These are phyloP conservation scores for Leptinotarsa rubiginosa DNA, from an alignment of 2,888 invertebrate genomes.

Conservation along the genomic window DNA sequence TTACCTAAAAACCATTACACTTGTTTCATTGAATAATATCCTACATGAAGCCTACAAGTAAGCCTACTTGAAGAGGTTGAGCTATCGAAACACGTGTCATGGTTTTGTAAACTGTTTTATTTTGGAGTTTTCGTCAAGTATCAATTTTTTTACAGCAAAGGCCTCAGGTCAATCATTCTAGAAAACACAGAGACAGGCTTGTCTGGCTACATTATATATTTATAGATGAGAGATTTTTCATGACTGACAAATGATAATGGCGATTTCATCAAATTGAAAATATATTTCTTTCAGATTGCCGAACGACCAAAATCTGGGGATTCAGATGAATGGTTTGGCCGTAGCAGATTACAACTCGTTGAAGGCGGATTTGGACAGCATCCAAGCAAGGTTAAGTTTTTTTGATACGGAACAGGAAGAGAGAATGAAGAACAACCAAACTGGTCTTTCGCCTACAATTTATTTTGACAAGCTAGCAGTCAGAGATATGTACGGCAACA, in stretches of 20 bases:
- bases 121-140: too few species aligned
- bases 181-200: too few species aligned
- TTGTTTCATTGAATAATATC: too few species aligned
- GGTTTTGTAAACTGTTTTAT: too few species aligned
- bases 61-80: too few species aligned
- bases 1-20: too few species aligned
- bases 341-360: constrained; percentile 62
- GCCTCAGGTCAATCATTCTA: too few species aligned
- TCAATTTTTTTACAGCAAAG: too few species aligned
- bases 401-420: constrained; percentile 57
- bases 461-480: constrained; percentile 61
- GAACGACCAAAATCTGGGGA: constrained; percentile 59
- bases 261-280: constrained; percentile 10
- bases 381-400: constrained; percentile 60
- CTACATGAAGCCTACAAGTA: too few species aligned
- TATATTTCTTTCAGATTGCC: constrained; percentile 50
- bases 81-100: too few species aligned
- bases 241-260: not conserved
- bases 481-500: constrained; percentile 63
- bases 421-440: constrained; percentile 51
- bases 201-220: too few species aligned
- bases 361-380: constrained; percentile 52
- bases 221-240: too few species aligned
- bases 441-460: constrained; percentile 42
- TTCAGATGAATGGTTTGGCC: constrained; percentile 60